These are phyloP conservation scores for Apis mellifera DNA, from an alignment of 1,140 invertebrate species.

Conservation along the genomic window DNA sequence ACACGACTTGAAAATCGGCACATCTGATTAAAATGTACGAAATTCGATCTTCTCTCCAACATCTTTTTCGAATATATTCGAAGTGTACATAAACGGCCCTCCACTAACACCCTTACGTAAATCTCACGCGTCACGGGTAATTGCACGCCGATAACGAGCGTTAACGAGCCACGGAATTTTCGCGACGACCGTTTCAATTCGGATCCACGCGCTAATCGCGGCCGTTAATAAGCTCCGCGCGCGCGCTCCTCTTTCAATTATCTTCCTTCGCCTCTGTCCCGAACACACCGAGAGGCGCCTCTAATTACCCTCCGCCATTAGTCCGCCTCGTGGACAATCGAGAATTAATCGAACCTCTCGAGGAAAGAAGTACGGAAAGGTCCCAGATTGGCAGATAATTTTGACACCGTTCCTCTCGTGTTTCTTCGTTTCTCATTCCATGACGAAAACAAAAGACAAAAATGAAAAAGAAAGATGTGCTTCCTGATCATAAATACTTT, in stretches of 20 bases:
- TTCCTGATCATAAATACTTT: too few relatives aligned
- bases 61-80: not conserved
- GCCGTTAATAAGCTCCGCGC: conserved; percentile 40
- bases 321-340: conserved; percentile 16
- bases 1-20: too few relatives aligned
- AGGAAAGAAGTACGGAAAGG: not conserved
- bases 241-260: conserved; percentile 41
- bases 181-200: conserved; percentile 16
- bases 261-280: not conserved
- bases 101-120: conserved; percentile 31
- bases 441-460: too few relatives aligned
- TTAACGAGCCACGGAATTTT: conserved; percentile 31
- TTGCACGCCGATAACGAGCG: conserved; percentile 20
- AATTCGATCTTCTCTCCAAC: not conserved
- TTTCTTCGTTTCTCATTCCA: too few relatives aligned
- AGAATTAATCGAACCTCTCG: not conserved
- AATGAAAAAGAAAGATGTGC: too few relatives aligned
- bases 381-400: not conserved
- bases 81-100: not conserved
- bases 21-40: not conserved
- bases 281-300: not conserved
- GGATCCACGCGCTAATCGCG: conserved; percentile 3
- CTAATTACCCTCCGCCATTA: conserved; percentile 40
- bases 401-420: too few relatives aligned
- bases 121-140: conserved; percentile 26